phyloP scores from a whole-genome alignment of 2,888 invertebrate species.

The Tipula vernalis region DNA sequence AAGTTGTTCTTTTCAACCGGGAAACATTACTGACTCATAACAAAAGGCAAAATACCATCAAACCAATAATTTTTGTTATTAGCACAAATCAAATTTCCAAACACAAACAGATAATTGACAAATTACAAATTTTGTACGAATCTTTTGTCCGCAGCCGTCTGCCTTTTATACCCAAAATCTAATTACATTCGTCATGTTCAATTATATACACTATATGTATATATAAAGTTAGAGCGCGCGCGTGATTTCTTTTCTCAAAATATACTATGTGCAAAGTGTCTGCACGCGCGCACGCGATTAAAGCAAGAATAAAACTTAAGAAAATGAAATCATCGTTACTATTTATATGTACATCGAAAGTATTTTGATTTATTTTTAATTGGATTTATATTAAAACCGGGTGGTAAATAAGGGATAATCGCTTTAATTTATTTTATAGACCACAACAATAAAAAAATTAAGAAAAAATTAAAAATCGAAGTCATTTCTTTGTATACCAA shows the following conservation, averaged over 20 bases:
- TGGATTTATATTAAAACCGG: neutral
- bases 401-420: neutral
- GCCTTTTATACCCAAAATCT: neutral
- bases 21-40: too few relatives aligned
- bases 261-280: neutral
- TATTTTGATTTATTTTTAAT: neutral
- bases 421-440: neutral
- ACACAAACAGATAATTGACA: neutral
- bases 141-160: neutral
- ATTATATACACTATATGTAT: neutral
- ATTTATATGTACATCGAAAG: neutral
- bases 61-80: neutral
- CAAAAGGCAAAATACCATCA: too few relatives aligned
- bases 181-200: neutral
- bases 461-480: neutral
- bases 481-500: neutral
- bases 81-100: neutral
- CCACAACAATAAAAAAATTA: neutral
- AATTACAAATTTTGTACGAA: neutral
- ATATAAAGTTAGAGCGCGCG: neutral
- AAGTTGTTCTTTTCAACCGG: too few relatives aligned
- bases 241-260: neutral
- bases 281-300: neutral
- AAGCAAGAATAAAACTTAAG: neutral
- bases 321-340: neutral